These are phyloP conservation scores for Lontra canadensis DNA, from an alignment of 2,113 vertebrate genomes.

Conservation along the genomic window DNA sequence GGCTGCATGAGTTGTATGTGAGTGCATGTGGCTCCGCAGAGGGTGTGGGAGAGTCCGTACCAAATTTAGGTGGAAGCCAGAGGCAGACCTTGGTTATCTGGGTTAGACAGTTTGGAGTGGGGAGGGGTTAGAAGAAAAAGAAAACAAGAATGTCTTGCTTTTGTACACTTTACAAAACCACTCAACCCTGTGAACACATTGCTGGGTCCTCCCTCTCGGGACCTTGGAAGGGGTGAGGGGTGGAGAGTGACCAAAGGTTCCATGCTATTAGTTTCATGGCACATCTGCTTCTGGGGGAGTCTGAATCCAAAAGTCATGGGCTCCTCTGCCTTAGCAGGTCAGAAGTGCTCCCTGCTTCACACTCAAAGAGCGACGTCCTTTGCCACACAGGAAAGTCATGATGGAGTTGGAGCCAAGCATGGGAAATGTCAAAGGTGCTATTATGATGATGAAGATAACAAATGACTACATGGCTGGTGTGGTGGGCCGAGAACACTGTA, in stretches of 20 bases:
- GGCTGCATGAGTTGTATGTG: neutral
- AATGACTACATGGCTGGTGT: constrained; percentile 35
- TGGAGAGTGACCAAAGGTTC: neutral
- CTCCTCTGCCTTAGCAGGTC: neutral
- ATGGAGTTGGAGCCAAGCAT: constrained; percentile 11
- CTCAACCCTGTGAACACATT: neutral
- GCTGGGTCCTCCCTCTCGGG: neutral
- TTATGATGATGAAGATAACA: neutral
- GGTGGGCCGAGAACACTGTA: neutral
- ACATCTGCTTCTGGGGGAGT: neutral
- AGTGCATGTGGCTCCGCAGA: neutral
- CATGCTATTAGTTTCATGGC: neutral
- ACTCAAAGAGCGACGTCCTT: neutral
- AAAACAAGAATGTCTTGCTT: neutral
- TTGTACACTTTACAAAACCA: neutral
- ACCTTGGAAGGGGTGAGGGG: neutral
- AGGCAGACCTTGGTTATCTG: neutral
- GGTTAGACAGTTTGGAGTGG: neutral
- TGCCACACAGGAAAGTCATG: neutral
- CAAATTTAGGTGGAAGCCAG: neutral
- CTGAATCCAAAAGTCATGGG: neutral
- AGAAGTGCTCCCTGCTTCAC: neutral
- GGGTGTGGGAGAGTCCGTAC: neutral
- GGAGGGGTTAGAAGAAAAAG: neutral
- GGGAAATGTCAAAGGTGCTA: constrained; percentile 31